phyloP scores from a whole-genome alignment of 2,888 invertebrate species.

The Melitaea athalia region DNA sequence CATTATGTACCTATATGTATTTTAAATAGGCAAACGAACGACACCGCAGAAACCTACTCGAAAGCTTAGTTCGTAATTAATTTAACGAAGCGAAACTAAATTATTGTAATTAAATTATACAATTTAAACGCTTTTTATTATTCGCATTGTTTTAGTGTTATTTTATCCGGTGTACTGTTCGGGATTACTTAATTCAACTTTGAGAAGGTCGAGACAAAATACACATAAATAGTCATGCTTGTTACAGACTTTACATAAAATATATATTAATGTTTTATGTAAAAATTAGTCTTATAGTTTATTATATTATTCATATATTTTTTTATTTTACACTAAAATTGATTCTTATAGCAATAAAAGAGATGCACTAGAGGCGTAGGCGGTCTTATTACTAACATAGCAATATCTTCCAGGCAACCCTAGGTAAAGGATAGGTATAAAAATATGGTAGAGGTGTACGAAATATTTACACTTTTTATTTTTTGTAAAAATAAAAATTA shows the following conservation, averaged over 20 bases:
- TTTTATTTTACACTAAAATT: no score
- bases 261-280: no score
- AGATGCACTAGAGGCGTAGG: no score
- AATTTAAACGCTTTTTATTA: neutral
- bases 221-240: neutral
- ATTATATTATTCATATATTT: no score
- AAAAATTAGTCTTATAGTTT: no score
- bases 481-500: no score
- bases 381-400: no score
- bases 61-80: neutral
- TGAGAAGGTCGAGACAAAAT: neutral
- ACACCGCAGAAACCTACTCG: conserved; percentile 1
- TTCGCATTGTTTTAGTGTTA: conserved; percentile 2
- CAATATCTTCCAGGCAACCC: no score
- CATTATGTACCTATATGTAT: neutral
- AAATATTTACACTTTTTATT: no score
- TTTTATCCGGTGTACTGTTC: neutral
- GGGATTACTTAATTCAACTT: neutral
- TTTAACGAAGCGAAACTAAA: conserved; percentile 6
- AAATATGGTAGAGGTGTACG: no score
- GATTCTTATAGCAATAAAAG: no score
- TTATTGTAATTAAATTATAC: conserved; percentile 8
- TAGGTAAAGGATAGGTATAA: no score
- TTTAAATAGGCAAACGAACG: neutral
- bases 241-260: neutral